phyloP scores from a whole-genome alignment of 2,797 vertebrate species.

The Zalophus californianus region DNA sequence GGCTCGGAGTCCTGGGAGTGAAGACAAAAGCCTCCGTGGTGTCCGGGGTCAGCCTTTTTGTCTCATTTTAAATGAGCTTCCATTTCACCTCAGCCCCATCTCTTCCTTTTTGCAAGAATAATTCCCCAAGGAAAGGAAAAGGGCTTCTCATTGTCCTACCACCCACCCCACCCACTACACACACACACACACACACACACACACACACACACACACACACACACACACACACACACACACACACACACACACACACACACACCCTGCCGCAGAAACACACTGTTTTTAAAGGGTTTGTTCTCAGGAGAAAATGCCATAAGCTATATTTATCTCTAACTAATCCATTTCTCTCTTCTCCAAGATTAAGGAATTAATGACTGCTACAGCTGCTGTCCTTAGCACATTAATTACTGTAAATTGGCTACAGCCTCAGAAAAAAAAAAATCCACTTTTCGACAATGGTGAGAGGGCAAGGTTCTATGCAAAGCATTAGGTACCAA shows the following conservation, averaged over 20 bases:
- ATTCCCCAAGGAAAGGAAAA: constrained; percentile 72
- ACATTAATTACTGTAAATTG: constrained; percentile 88
- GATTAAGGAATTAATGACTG: constrained; percentile 87
- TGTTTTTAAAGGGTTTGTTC: constrained; percentile 81
- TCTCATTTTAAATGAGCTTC: constrained; percentile 72
- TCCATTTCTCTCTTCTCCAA: constrained; percentile 84
- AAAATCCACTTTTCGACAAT: constrained; percentile 70
- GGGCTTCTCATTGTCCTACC: constrained; percentile 56
- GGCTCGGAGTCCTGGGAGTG: background rate
- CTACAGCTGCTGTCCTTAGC: constrained; percentile 86
- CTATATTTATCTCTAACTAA: constrained; percentile 87
- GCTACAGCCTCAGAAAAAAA: constrained; percentile 79
- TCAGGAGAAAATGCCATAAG: constrained; percentile 81
- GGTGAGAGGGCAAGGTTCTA: constrained; percentile 63
- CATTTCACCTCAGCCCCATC: constrained; percentile 66
- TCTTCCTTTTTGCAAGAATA: constrained; percentile 66
- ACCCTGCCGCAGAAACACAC: constrained; percentile 64
- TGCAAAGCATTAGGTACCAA: constrained; percentile 56
- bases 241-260: background rate
- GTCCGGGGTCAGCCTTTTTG: constrained; percentile 58
- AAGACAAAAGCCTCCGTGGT: background rate
- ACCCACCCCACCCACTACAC: background rate
- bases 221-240: too few relatives aligned
- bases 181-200: background rate
- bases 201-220: background rate